phyloP scores from a whole-genome alignment of 1,140 invertebrate genomes.

The Diorhabda carinulata region DNA sequence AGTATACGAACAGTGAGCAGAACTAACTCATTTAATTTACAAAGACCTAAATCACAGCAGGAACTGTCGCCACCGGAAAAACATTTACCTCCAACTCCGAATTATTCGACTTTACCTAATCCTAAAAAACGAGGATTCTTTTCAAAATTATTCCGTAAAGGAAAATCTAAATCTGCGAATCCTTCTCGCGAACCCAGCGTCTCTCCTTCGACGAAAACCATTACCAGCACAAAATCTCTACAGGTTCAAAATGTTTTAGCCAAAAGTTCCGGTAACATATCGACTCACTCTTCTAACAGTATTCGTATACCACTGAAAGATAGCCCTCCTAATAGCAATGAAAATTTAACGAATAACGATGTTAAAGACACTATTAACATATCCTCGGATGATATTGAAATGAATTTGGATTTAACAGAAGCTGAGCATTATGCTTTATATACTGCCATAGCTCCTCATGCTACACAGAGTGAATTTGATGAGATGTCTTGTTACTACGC shows the following conservation, averaged over 20 bases:
- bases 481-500: constrained; percentile 83
- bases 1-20: constrained; percentile 29
- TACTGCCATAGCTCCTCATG: constrained; percentile 75
- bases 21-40: constrained; percentile 36
- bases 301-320: constrained; percentile 61
- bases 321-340: constrained; percentile 37
- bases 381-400: constrained; percentile 28
- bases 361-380: constrained; percentile 8
- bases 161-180: constrained; percentile 31
- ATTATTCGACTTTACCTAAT: constrained; percentile 50
- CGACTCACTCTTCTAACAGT: constrained; percentile 42
- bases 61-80: constrained; percentile 48
- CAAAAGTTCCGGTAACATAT: constrained; percentile 35
- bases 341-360: constrained; percentile 6
- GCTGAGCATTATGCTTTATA: constrained; percentile 84
- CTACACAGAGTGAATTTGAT: constrained; percentile 80
- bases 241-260: constrained; percentile 26
- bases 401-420: constrained; percentile 66
- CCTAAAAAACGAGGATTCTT: constrained; percentile 62
- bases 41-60: constrained; percentile 47
- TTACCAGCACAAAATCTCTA: constrained; percentile 24
- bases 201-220: constrained; percentile 24
- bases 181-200: constrained; percentile 34
- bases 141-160: constrained; percentile 57
- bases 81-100: constrained; percentile 49